phyloP scores from a whole-genome alignment of 2,797 vertebrate species.

The Sebastes flavidus region DNA sequence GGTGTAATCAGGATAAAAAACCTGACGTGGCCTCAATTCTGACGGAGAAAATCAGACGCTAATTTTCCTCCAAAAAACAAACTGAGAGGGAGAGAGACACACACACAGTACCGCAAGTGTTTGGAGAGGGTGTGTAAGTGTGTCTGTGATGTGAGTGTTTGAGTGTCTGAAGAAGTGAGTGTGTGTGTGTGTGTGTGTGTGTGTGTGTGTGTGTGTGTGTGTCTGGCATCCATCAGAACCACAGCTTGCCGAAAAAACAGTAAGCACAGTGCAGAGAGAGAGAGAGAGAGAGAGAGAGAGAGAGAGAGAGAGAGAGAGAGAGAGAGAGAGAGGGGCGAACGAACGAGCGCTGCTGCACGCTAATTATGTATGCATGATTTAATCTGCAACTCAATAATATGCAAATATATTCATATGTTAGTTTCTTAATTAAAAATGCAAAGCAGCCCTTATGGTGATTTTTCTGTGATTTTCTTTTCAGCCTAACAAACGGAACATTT shows the following conservation, averaged over 20 bases:
- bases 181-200: slow-evolving; percentile 38
- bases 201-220: slow-evolving; percentile 16
- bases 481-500: slow-evolving; percentile 94
- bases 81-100: slow-evolving; percentile 26
- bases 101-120: slow-evolving; percentile 44
- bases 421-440: slow-evolving; percentile 99
- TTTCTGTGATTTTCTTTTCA: slow-evolving; percentile 89
- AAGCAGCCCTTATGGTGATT: slow-evolving; percentile 99
- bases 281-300: slow-evolving; percentile 13
- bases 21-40: slow-evolving; percentile 59
- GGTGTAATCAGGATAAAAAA: slow-evolving; percentile 59
- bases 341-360: slow-evolving; percentile 65
- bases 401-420: slow-evolving; percentile 99
- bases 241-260: slow-evolving; percentile 71
- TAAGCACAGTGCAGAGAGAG: slow-evolving; percentile 63
- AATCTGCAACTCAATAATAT: slow-evolving; percentile 99
- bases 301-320: slow-evolving; percentile 36
- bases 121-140: slow-evolving; percentile 59
- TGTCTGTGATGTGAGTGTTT: slow-evolving; percentile 45
- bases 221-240: slow-evolving; percentile 68
- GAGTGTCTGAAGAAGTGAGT: slow-evolving; percentile 46
- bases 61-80: slow-evolving; percentile 65
- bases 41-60: slow-evolving; percentile 62
- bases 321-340: slow-evolving; percentile 30
- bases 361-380: slow-evolving; percentile 99